A percentile compares a stretch with the other conserved stretches of the same genome.
Conservation (phyloP, 1,140 invertebrate genomes). For the Gonatopus flavifemur region DNA sequence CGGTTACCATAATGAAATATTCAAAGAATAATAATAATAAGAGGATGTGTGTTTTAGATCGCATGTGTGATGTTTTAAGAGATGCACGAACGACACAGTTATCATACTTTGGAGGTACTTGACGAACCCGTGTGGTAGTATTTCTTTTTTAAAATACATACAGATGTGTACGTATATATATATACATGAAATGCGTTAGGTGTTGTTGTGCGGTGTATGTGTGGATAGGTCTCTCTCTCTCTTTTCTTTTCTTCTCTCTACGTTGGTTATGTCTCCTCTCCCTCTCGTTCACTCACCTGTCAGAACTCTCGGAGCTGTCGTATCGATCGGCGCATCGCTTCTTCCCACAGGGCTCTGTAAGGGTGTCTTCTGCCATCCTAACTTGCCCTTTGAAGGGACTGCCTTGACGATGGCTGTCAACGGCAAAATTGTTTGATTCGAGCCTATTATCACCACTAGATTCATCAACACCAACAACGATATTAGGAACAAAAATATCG, state of each 20-base stretch:
- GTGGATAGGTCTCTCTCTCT: constrained; percentile 6
- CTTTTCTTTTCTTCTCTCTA: constrained; percentile 3
- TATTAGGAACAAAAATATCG: constrained; percentile 14
- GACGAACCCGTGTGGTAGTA: no score
- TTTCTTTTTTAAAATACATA: no score
- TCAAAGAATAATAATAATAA: no score
- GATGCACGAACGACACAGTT: no score
- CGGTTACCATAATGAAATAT: no score
- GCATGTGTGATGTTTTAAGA: no score
- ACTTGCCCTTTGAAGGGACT: constrained; percentile 46
- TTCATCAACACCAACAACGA: constrained; percentile 14
- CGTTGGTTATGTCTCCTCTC: not conserved
- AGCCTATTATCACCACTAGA: constrained; percentile 5
- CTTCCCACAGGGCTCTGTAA: constrained; percentile 65
- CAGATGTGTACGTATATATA: no score
- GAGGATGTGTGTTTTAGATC: no score
- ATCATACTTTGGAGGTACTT: no score
- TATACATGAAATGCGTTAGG: no score
- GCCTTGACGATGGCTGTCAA: constrained; percentile 30
- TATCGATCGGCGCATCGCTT: constrained; percentile 83
- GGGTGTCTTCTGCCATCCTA: constrained; percentile 40
- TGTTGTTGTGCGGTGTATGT: no score
- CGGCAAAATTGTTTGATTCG: constrained; percentile 14
- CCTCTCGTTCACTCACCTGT: constrained; percentile 68
- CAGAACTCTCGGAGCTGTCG: constrained; percentile 86